These are phyloP conservation scores for Aphidius colemani DNA, from an alignment of 2,888 invertebrate species.

Conservation along the genomic window DNA sequence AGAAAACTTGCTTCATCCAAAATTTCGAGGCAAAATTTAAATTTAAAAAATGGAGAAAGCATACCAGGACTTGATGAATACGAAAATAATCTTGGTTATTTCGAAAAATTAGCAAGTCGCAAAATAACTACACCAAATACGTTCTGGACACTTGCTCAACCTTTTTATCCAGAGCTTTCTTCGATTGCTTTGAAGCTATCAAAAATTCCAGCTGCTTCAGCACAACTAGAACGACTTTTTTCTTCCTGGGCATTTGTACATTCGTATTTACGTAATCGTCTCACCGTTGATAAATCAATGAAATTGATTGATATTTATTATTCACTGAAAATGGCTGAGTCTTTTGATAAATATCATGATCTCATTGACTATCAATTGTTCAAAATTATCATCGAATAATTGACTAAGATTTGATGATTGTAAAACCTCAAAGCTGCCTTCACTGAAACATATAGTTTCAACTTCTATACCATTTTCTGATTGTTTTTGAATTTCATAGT, in stretches of 20 bases:
- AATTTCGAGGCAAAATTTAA: slow-evolving; percentile 18
- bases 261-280: slow-evolving; percentile 21
- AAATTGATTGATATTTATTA: slow-evolving; percentile 23
- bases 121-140: slow-evolving; percentile 6
- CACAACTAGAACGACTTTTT: slow-evolving; percentile 20
- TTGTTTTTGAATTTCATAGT: no score
- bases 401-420: no score
- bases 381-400: no score
- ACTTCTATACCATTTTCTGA: no score
- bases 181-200: slow-evolving; percentile 8
- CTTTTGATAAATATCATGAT: no score
- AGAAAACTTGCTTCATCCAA: slow-evolving; percentile 20
- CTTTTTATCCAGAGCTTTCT: slow-evolving; percentile 6
- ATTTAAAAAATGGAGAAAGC: slow-evolving; percentile 1
- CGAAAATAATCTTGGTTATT: slow-evolving; percentile 11
- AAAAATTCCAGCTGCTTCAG: slow-evolving; percentile 22
- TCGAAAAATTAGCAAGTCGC: slow-evolving; percentile 7
- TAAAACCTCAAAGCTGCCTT: no score
- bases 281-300: slow-evolving; percentile 9
- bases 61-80: slow-evolving; percentile 1
- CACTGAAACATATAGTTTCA: no score
- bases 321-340: no score
- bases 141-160: slow-evolving; percentile 13
- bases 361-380: no score
- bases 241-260: slow-evolving; percentile 16